phyloP scores from a whole-genome alignment of 2,113 vertebrate genomes.

The Eptesicus fuscus region DNA sequence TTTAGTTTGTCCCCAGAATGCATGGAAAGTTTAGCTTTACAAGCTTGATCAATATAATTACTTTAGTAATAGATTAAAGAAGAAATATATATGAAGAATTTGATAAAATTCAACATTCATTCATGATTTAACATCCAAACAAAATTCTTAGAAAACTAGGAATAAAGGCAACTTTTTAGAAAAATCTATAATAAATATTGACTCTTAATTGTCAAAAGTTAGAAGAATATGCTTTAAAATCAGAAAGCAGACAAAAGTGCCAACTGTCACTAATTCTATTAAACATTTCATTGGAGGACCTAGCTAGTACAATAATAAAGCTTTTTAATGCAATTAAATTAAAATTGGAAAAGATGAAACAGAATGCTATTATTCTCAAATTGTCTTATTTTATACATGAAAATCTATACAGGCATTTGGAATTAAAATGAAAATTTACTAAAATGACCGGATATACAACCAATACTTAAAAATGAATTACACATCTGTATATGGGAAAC shows the following conservation, averaged over 20 bases:
- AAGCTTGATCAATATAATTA: not conserved
- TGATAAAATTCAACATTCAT: not conserved
- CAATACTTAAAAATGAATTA: not conserved
- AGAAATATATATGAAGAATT: not conserved
- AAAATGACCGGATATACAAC: not conserved
- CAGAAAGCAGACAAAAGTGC: not conserved
- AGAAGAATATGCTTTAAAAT: not conserved
- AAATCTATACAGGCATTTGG: not conserved
- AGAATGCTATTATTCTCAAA: not conserved
- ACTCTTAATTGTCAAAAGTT: not conserved
- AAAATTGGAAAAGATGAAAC: not conserved
- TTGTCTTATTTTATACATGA: not conserved
- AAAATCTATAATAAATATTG: not conserved
- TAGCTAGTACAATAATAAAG: not conserved
- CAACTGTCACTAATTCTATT: not conserved
- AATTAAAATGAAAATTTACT: not conserved
- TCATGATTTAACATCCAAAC: conserved; percentile 9
- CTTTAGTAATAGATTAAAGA: not conserved
- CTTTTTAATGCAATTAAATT: not conserved
- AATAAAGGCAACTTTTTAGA: not conserved
- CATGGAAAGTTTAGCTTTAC: not conserved
- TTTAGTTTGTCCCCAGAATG: not conserved
- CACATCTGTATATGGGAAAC: not conserved
- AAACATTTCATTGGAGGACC: not conserved
- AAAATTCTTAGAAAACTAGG: not conserved